phyloP scores from a whole-genome alignment of 2,888 invertebrate species.

The Ochropleura leucogaster region DNA sequence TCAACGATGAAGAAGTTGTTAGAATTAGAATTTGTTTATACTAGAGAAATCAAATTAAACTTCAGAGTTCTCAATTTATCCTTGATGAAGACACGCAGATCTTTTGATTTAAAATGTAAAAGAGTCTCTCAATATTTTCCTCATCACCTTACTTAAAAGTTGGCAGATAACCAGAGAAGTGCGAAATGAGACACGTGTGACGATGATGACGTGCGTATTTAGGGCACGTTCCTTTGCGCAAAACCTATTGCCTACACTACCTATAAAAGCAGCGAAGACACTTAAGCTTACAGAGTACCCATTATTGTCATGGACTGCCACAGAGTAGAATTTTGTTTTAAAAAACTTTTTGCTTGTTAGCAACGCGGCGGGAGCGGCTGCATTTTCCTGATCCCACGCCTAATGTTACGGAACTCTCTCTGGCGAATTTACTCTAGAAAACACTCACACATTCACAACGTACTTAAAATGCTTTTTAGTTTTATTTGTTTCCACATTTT shows the following conservation, averaged over 20 bases:
- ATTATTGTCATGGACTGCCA: conserved; percentile 48
- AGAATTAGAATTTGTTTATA: background rate
- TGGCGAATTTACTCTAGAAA: conserved; percentile 58
- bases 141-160: conserved; percentile 25
- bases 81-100: background rate
- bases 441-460: conserved; percentile 40
- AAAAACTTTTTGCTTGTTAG: conserved; percentile 69
- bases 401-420: conserved; percentile 70
- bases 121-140: background rate
- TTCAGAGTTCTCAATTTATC: background rate
- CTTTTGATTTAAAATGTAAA: conserved; percentile 13
- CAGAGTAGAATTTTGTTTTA: conserved; percentile 57
- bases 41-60: background rate
- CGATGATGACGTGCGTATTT: conserved; percentile 38
- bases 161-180: conserved; percentile 47
- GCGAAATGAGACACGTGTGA: conserved; percentile 40
- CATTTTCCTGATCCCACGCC: conserved; percentile 67
- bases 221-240: conserved; percentile 50
- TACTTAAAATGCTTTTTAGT: conserved; percentile 37
- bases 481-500: conserved; percentile 45
- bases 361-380: conserved; percentile 54
- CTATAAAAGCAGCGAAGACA: conserved; percentile 40
- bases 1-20: no score
- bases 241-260: conserved; percentile 50
- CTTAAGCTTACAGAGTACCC: conserved; percentile 45